Conservation (phyloP, 2,797 vertebrate species). For the Hephaestus fuliginosus region DNA sequence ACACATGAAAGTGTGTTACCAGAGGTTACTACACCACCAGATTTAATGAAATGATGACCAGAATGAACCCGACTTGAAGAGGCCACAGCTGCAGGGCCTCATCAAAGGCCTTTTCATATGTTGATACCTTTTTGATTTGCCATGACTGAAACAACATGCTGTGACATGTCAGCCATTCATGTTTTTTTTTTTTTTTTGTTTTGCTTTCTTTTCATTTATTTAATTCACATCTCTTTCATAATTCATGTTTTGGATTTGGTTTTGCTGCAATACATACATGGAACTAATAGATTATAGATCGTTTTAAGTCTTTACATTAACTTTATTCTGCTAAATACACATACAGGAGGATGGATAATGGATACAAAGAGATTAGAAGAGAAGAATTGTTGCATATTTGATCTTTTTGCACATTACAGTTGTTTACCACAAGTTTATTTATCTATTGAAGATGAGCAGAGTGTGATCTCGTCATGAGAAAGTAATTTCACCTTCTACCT, state of each 20-base stretch:
- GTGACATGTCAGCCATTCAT: constrained; percentile 39
- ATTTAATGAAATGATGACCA: constrained; percentile 71
- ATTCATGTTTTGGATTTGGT: background rate
- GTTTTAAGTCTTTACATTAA: background rate
- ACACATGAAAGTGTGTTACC: constrained; percentile 62
- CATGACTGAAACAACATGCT: constrained; percentile 46
- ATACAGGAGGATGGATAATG: background rate
- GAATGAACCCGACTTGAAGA: constrained; percentile 71
- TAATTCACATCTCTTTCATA: background rate
- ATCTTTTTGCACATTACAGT: background rate
- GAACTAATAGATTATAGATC: too few species aligned
- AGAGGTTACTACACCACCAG: constrained; percentile 50
- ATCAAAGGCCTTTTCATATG: constrained; percentile 84
- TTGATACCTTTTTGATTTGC: constrained; percentile 76
- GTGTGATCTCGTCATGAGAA: constrained; percentile 3
- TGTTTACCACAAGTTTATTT: background rate
- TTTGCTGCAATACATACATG: background rate
- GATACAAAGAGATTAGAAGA: background rate
- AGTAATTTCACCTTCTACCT: background rate
- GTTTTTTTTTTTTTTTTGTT: constrained; percentile 7
- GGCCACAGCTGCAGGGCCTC: constrained; percentile 75
- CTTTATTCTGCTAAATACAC: background rate
- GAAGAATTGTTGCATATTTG: background rate
- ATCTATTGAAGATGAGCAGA: background rate
- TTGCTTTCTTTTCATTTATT: constrained; percentile 28